Evolutionary conservation across 2,888 invertebrate species (phyloP).

Genomic region (Spialia ferax): DNA sequence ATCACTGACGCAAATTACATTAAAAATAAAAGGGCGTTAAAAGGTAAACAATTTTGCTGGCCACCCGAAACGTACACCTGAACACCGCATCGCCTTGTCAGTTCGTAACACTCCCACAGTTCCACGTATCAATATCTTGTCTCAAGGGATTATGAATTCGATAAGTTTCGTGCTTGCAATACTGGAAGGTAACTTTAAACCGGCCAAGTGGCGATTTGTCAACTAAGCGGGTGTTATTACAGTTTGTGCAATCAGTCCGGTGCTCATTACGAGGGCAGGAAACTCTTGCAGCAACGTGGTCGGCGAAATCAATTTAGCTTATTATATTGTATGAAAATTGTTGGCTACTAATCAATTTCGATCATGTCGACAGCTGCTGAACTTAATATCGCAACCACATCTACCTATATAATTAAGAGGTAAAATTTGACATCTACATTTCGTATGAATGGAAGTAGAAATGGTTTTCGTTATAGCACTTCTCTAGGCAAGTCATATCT

Average conservation of each 20-base stretch:
- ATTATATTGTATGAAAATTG: slow-evolving; percentile 29
- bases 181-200: slow-evolving; percentile 51
- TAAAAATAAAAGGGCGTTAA: not conserved
- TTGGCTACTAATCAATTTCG: slow-evolving; percentile 14
- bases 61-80: slow-evolving; percentile 11
- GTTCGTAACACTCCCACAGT: slow-evolving; percentile 14
- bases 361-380: slow-evolving; percentile 20
- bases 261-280: slow-evolving; percentile 33
- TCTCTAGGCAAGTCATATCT: too few species aligned
- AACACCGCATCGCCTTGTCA: slow-evolving; percentile 9
- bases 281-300: slow-evolving; percentile 29
- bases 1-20: not conserved
- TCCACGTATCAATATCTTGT: slow-evolving; percentile 27
- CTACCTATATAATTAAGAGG: too few species aligned
- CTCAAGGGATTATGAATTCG: slow-evolving; percentile 34
- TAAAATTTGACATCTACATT: too few species aligned
- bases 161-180: slow-evolving; percentile 32
- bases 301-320: slow-evolving; percentile 32
- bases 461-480: too few species aligned
- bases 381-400: not conserved
- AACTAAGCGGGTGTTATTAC: slow-evolving; percentile 53
- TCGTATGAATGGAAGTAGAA: too few species aligned
- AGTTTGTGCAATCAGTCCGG: slow-evolving; percentile 49
- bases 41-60: not conserved
- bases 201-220: slow-evolving; percentile 59